phyloP scores from a whole-genome alignment of 2,888 invertebrate genomes.

The Metalampra italica region DNA sequence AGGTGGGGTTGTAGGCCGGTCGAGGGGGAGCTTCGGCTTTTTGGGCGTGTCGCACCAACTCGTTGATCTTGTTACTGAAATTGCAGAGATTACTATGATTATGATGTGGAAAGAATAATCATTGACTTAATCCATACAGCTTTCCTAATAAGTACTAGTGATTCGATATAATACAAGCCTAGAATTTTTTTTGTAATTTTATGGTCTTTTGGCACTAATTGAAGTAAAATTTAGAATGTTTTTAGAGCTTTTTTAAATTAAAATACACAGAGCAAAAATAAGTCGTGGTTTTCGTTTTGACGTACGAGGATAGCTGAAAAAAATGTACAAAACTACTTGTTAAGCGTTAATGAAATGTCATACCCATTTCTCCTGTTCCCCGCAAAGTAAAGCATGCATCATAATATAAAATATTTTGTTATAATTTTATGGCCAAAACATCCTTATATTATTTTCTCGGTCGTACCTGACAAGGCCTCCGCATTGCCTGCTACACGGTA shows the following conservation, averaged over 20 bases:
- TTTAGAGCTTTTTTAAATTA: no score
- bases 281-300: no score
- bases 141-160: neutral
- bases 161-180: no score
- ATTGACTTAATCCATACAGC: neutral
- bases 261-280: no score
- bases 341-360: slow-evolving; percentile 14
- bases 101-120: neutral
- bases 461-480: slow-evolving; percentile 71
- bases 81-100: slow-evolving; percentile 2
- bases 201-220: no score
- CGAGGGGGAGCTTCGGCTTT: slow-evolving; percentile 51
- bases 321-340: neutral
- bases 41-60: slow-evolving; percentile 64
- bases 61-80: slow-evolving; percentile 70
- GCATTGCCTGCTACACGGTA: slow-evolving; percentile 62
- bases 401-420: slow-evolving; percentile 36
- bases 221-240: no score
- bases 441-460: slow-evolving; percentile 35
- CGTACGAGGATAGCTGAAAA: no score
- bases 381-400: slow-evolving; percentile 47
- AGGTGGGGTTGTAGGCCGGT: slow-evolving; percentile 48
- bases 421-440: slow-evolving; percentile 53
- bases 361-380: slow-evolving; percentile 51
- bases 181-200: no score